Conservation (phyloP, 2,888 invertebrate genomes). For the Parelbella ahira region DNA sequence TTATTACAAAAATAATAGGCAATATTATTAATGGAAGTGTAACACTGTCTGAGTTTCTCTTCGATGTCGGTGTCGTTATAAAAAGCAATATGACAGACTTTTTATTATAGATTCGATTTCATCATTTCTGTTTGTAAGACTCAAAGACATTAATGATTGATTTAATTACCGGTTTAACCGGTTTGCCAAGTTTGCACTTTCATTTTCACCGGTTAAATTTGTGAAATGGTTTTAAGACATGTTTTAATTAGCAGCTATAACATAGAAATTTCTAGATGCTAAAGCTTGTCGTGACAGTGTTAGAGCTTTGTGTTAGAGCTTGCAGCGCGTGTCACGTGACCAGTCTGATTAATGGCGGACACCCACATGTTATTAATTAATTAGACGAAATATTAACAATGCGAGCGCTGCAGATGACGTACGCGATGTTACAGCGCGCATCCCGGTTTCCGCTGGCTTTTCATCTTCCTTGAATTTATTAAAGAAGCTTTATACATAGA, state of each 20-base stretch:
- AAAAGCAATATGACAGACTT: too few species aligned
- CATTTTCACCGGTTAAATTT: too few species aligned
- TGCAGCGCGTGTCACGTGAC: constrained; percentile 41
- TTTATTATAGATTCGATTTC: too few species aligned
- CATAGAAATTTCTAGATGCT: constrained; percentile 11
- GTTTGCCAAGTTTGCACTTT: too few species aligned
- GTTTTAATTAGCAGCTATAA: constrained; percentile 4
- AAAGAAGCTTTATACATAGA: constrained; percentile 57
- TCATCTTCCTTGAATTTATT: constrained; percentile 59
- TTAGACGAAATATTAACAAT: constrained; percentile 68
- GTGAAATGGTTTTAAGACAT: too few species aligned
- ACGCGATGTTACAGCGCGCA: constrained; percentile 50
- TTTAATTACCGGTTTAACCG: too few species aligned
- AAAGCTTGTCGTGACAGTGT: constrained; percentile 6
- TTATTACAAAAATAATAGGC: too few species aligned
- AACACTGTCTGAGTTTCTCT: too few species aligned
- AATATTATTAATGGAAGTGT: too few species aligned
- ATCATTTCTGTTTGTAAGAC: too few species aligned
- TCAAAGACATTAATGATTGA: too few species aligned
- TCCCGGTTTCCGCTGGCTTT: constrained; percentile 35
- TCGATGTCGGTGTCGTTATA: too few species aligned
- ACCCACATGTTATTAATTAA: constrained; percentile 69
- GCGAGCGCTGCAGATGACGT: constrained; percentile 68
- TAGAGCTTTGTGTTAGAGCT: constrained; percentile 17
- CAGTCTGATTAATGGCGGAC: constrained; percentile 60